Base-by-base conservation (phyloP, 2,797 vertebrate genomes). In the Cynodonichthys magdalenae region DNA sequence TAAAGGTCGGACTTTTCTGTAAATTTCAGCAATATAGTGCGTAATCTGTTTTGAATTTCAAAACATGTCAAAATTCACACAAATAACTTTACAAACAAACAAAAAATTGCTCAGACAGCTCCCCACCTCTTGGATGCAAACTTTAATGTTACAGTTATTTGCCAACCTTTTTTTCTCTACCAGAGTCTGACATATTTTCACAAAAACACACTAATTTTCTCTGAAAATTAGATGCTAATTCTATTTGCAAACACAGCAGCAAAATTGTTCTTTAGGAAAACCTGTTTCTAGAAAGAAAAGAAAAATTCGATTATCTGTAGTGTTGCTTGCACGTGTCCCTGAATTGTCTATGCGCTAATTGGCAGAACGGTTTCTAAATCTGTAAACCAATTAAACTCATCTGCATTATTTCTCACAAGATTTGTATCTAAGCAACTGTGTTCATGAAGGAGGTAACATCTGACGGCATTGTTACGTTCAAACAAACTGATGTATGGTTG, bases 381-480 rank as follows among this genome's bases (percentile, higher is more conserved):
- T 64, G 34, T 45, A 60, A 72, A 61, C 9, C 17, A 59, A 59
- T 57, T 59, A 59, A 29, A 15, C 57, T 36, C 18, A 64, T 69
- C 61, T 57, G 56, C 60, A 17, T 10, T 66, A 27, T 59, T 71
- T 46, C 54, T 71, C 28, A 53, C 47, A 63, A 18, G 48, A 74
- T 76, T 78, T 75, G 49, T 59, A 63, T 73, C 47, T 28, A 59
- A 71, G 51, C 19, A 14, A 41, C 63, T 14, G 31, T 14, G n/a
- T 63, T 75, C 59, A n/a, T 44, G 57, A 64, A 59, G 55, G 69
- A 79, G 66, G 74, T 53, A 36, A 45, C 53, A 63, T 73, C 64
- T 42, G 59, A 52, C 59, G 58, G 73, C 57, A 19, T 69, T 53
- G 39, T 64, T 66, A 19, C 59, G 27, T 47, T 63, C 9, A 9